Percentiles rank a stretch among this genome's conserved stretches.
Conservation (phyloP, 1,140 invertebrate genomes). For the Thalassaphorura encarpata region DNA sequence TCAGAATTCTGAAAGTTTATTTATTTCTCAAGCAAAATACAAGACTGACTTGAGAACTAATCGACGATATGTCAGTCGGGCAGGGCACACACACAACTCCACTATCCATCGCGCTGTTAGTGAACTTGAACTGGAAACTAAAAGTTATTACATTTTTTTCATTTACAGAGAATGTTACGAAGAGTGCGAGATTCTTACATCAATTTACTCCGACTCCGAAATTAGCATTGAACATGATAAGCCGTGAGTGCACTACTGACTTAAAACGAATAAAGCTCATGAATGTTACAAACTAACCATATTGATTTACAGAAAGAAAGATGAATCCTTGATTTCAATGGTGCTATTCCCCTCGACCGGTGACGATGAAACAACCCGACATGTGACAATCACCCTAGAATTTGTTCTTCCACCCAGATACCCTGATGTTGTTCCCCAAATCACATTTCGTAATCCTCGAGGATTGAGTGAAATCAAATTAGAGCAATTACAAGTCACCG, state of each 20-base stretch:
- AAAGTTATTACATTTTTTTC: too few species aligned
- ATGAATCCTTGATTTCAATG: constrained; percentile 34
- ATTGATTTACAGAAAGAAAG: constrained; percentile 29
- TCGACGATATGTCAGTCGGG: too few species aligned
- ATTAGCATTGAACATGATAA: background rate
- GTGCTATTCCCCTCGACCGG: constrained; percentile 41
- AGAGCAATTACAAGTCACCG: constrained; percentile 1
- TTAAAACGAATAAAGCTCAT: background rate
- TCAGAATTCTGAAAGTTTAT: too few species aligned
- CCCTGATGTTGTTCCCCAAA: constrained; percentile 24
- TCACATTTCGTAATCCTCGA: constrained; percentile 22
- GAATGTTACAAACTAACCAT: background rate
- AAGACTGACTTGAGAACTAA: too few species aligned
- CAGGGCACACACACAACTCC: too few species aligned
- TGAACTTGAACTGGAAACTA: too few species aligned
- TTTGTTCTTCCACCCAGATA: constrained; percentile 33
- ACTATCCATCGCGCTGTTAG: too few species aligned
- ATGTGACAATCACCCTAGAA: constrained; percentile 41
- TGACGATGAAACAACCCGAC: constrained; percentile 40
- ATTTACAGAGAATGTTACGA: constrained; percentile 24
- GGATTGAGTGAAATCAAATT: constrained; percentile 23
- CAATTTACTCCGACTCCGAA: constrained; percentile 35
- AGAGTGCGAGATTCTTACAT: constrained; percentile 35
- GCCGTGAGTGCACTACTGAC: constrained; percentile 2
- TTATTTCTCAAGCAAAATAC: too few species aligned